Conservation (phyloP, 2,113 vertebrate genomes). For the Ptilorrhoa leucosticta region DNA sequence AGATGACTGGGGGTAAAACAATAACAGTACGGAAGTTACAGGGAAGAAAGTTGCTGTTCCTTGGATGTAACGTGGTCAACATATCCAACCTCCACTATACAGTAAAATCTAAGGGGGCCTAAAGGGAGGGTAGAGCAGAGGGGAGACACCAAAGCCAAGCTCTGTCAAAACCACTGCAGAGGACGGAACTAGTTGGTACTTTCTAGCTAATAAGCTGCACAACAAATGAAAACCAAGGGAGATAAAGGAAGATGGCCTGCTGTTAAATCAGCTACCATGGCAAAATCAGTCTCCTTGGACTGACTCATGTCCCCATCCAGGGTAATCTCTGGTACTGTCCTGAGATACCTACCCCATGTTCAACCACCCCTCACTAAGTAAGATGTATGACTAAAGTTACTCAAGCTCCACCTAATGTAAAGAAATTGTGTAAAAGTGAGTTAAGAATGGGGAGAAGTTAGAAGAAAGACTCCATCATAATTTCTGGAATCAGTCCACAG, state of each 20-base stretch:
- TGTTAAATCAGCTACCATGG: background rate
- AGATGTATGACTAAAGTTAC: background rate
- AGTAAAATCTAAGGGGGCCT: background rate
- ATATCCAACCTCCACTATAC: background rate
- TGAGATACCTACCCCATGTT: background rate
- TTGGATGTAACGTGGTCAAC: background rate
- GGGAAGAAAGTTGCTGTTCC: background rate
- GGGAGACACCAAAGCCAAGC: too few species aligned
- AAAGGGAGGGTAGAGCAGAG: background rate
- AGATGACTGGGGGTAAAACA: background rate
- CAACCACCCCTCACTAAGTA: too few species aligned
- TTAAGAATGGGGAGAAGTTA: background rate
- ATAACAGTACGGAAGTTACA: background rate
- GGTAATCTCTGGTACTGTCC: background rate
- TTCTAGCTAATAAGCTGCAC: background rate
- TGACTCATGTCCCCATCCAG: background rate
- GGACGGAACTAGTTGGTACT: background rate
- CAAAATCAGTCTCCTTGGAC: background rate
- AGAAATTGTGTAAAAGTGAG: background rate
- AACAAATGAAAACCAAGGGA: background rate
- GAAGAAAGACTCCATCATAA: background rate
- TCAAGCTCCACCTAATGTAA: too few species aligned
- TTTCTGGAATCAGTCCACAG: too few species aligned
- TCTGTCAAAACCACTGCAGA: background rate
- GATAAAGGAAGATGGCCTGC: background rate